Percentiles rank a stretch among this genome's conserved stretches.
phyloP scores from a whole-genome alignment of 2,888 invertebrate genomes.

The Colletes collaris region DNA sequence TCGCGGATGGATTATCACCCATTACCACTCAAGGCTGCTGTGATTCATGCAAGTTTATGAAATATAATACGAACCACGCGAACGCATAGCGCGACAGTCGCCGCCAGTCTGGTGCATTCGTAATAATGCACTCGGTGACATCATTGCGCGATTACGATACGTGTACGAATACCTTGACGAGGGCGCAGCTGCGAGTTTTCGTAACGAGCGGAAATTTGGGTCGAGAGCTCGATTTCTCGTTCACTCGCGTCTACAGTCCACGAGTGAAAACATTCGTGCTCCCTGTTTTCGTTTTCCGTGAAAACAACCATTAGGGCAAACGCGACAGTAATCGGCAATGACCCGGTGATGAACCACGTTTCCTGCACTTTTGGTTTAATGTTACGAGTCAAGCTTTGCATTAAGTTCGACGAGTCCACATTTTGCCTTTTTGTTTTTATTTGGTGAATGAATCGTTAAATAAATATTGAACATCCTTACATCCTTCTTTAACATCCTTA shows the following conservation, averaged over 20 bases:
- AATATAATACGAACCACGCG: conserved; percentile 37
- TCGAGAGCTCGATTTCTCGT: conserved; percentile 56
- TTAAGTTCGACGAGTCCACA: no score
- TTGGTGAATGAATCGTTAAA: no score
- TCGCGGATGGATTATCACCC: conserved; percentile 29
- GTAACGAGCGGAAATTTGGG: conserved; percentile 58
- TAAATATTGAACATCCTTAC: no score
- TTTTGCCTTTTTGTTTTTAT: no score
- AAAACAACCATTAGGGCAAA: no score
- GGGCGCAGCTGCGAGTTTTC: conserved; percentile 37
- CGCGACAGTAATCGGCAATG: no score
- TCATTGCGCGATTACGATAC: conserved; percentile 34
- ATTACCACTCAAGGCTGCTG: conserved; percentile 44
- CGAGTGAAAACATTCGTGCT: no score
- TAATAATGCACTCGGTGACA: conserved; percentile 22
- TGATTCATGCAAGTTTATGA: conserved; percentile 52
- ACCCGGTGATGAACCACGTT: no score
- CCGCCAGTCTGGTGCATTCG: conserved; percentile 5
- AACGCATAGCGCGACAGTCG: conserved; percentile 19
- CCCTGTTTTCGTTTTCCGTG: no score
- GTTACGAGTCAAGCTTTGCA: no score
- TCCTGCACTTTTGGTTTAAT: no score
- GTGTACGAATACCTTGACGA: conserved; percentile 21
- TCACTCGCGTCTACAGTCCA: conserved; percentile 33
- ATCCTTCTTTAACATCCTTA: no score